A percentile compares a stretch with the other conserved stretches of the same genome.
These are phyloP conservation scores for Tetragnatha versicolor DNA, from an alignment of 1,140 invertebrate genomes.

Conservation along the genomic window DNA sequence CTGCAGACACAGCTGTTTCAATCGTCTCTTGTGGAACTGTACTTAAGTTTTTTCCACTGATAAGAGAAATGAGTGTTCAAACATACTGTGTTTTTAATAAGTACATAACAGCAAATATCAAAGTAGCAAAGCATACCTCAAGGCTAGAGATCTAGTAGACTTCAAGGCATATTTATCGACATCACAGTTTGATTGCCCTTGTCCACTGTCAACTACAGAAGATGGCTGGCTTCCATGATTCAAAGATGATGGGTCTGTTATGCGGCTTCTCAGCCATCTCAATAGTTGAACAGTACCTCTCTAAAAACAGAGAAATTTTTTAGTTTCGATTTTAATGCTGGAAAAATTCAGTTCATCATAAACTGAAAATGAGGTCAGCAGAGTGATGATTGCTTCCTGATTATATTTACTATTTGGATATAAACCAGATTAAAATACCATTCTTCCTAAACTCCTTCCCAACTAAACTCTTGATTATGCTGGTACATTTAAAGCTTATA, in stretches of 20 bases:
- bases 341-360: too few relatives aligned
- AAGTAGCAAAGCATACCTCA: slow-evolving; percentile 33
- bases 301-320: slow-evolving; percentile 57
- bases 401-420: too few relatives aligned
- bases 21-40: slow-evolving; percentile 76
- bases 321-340: too few relatives aligned
- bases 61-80: neutral
- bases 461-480: too few relatives aligned
- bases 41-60: slow-evolving; percentile 69
- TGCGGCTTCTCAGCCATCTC: slow-evolving; percentile 76
- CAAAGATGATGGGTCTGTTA: slow-evolving; percentile 58
- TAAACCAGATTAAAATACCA: too few relatives aligned
- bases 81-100: too few relatives aligned
- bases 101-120: too few relatives aligned
- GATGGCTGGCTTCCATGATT: neutral
- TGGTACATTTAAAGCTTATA: too few relatives aligned
- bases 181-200: neutral
- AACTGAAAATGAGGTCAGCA: too few relatives aligned
- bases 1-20: slow-evolving; percentile 73
- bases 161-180: slow-evolving; percentile 71
- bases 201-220: slow-evolving; percentile 9
- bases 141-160: slow-evolving; percentile 74
- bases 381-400: too few relatives aligned
- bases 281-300: slow-evolving; percentile 82
- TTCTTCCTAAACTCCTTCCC: too few relatives aligned